phyloP scores from a whole-genome alignment of 2,113 vertebrate genomes.

The Corynorhinus townsendii region DNA sequence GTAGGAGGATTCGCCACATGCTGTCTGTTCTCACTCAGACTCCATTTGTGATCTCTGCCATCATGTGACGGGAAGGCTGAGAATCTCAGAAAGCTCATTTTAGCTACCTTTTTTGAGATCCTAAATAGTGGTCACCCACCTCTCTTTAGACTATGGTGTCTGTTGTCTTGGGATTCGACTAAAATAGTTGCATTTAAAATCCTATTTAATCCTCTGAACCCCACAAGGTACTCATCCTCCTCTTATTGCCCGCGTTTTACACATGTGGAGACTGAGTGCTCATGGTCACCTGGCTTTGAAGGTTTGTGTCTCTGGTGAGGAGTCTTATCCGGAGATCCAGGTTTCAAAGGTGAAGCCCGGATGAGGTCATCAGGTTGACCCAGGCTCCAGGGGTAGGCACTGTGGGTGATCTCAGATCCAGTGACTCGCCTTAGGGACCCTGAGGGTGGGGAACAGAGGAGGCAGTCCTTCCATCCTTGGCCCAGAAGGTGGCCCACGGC shows the following conservation, averaged over 20 bases:
- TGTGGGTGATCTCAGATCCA: neutral
- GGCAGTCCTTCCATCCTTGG: slow-evolving; percentile 21
- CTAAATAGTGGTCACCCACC: neutral
- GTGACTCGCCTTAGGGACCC: neutral
- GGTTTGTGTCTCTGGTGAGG: neutral
- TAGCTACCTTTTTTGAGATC: neutral
- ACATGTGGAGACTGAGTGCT: neutral
- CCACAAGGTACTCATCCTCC: neutral
- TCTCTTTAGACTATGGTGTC: neutral
- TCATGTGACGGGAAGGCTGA: neutral
- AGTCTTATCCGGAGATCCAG: neutral
- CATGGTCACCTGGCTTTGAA: neutral
- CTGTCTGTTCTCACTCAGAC: neutral
- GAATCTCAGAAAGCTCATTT: neutral
- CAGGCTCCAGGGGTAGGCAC: neutral
- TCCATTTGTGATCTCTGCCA: neutral
- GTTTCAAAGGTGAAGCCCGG: neutral
- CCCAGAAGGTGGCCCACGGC: slow-evolving; percentile 34
- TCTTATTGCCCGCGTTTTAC: neutral
- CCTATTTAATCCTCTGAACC: neutral
- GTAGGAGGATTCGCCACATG: neutral
- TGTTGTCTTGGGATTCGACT: neutral
- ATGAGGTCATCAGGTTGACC: neutral
- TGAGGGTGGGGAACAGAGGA: accelerated
- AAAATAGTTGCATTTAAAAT: neutral